A percentile compares a stretch with the other conserved stretches of the same genome.
Evolutionary conservation across 2,888 invertebrate genomes (phyloP).

Genomic region (Pediacus dermestoides): DNA sequence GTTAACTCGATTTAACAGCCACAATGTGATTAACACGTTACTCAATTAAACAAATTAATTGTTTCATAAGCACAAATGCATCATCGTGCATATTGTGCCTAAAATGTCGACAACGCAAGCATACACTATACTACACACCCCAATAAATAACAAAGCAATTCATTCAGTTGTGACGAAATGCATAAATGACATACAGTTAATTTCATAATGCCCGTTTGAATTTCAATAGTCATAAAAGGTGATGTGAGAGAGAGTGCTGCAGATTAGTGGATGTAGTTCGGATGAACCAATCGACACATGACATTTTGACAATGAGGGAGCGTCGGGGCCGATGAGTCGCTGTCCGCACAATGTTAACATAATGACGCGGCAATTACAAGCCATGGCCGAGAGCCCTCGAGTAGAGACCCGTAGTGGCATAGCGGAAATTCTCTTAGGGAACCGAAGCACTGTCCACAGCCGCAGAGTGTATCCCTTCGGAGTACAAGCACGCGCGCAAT

Average conservation of each 20-base stretch:
- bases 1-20: conserved; percentile 2
- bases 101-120: conserved; percentile 6
- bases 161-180: conserved; percentile 13
- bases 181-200: conserved; percentile 17
- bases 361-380: conserved; percentile 31
- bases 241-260: conserved; percentile 14
- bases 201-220: conserved; percentile 22
- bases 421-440: conserved; percentile 28
- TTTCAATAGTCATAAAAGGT: conserved; percentile 21
- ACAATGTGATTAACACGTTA: conserved; percentile 2
- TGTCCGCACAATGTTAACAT: conserved; percentile 29
- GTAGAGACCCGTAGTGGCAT: conserved; percentile 18
- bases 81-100: conserved; percentile 14
- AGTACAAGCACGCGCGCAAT: conserved; percentile 14
- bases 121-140: conserved; percentile 3
- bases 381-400: conserved; percentile 21
- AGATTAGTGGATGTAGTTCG: conserved; percentile 13
- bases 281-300: conserved; percentile 16
- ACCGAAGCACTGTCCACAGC: conserved; percentile 6
- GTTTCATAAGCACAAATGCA: conserved; percentile 18
- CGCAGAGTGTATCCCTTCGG: conserved; percentile 15
- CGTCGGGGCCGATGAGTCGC: conserved; percentile 18
- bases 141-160: conserved; percentile 17
- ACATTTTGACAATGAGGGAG: conserved; percentile 15
- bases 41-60: conserved; percentile 22